Percentiles rank a stretch among this genome's conserved stretches.
These are phyloP conservation scores for Seira musarum DNA, from an alignment of 2,888 invertebrate genomes.

Conservation along the genomic window DNA sequence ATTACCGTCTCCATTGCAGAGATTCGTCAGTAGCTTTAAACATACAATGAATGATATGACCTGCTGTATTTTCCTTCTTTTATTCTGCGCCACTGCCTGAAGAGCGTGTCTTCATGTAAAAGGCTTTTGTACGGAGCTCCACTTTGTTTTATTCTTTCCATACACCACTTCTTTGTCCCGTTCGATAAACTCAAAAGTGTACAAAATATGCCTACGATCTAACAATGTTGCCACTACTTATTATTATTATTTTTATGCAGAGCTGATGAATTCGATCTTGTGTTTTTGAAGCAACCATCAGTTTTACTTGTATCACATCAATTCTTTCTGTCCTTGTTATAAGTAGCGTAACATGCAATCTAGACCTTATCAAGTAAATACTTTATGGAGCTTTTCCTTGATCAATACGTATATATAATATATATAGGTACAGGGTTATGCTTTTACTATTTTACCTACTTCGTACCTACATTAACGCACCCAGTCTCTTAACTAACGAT, in stretches of 20 bases:
- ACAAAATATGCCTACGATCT: not conserved
- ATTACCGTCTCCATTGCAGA: not conserved
- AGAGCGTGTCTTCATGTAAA: not conserved
- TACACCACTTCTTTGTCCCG: not conserved
- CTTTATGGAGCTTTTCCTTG: too few species aligned
- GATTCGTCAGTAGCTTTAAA: conserved; percentile 9
- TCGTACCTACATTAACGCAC: too few species aligned
- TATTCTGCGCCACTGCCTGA: not conserved
- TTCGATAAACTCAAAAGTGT: not conserved
- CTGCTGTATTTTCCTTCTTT: not conserved
- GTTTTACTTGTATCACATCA: conserved; percentile 10
- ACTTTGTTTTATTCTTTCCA: not conserved
- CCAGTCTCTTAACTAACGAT: too few species aligned
- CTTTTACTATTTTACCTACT: too few species aligned
- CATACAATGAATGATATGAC: not conserved
- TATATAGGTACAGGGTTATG: too few species aligned
- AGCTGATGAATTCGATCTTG: conserved; percentile 1
- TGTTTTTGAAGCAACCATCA: not conserved
- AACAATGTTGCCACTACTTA: not conserved
- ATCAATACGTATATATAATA: too few species aligned
- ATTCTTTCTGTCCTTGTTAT: not conserved
- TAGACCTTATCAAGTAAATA: too few species aligned
- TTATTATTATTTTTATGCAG: not conserved
- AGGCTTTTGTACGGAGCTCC: not conserved
- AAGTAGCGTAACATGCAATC: too few species aligned